phyloP scores from a whole-genome alignment of 92 coral and sea anemone genomes.

The Phymanthus crucifer region DNA sequence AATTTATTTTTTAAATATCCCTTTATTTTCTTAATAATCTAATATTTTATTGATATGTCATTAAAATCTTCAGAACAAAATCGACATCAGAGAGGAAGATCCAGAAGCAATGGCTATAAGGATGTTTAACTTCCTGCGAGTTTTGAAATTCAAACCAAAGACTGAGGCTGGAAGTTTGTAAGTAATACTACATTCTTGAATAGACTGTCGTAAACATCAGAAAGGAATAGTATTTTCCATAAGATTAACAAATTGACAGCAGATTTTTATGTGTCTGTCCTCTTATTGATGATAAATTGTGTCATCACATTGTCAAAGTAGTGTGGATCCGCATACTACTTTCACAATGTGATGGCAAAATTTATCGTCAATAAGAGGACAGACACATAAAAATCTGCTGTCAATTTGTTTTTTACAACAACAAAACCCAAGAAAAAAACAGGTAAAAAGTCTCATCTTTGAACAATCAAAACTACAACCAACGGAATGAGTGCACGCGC shows the following conservation, averaged over 20 bases:
- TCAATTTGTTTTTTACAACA: no score
- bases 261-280: background rate
- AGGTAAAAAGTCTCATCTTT: no score
- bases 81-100: slow-evolving; percentile 95
- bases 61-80: slow-evolving; percentile 63
- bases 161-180: slow-evolving; percentile 92
- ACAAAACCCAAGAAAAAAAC: no score
- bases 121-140: slow-evolving; percentile 88
- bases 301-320: no score
- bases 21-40: background rate
- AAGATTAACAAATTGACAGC: background rate
- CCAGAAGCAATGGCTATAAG: slow-evolving; percentile 93
- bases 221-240: no score
- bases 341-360: no score
- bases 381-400: no score
- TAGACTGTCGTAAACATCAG: background rate
- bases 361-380: no score
- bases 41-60: background rate
- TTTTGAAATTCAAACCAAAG: slow-evolving; percentile 91
- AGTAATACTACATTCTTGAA: slow-evolving; percentile 32
- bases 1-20: background rate
- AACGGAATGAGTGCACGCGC: no score
- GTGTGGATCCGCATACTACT: no score
- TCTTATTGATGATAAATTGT: no score
- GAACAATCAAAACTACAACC: no score